phyloP scores from a whole-genome alignment of 2,113 vertebrate genomes.

The Probosciger aterrimus region DNA sequence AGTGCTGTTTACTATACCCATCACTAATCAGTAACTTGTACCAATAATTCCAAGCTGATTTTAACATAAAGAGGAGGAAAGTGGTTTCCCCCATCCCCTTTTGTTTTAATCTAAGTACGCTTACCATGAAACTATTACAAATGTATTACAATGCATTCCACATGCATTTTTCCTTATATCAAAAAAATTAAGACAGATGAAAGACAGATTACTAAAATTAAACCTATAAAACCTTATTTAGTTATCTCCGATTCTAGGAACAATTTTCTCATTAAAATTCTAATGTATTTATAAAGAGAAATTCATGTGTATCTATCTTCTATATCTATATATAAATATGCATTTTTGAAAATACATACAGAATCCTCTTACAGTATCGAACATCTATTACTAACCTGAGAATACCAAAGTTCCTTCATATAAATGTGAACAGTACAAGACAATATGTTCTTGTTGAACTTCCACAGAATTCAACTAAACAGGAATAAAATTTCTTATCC shows the following conservation, averaged over 20 bases:
- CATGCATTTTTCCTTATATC: neutral
- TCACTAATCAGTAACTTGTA: neutral
- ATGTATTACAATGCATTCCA: neutral
- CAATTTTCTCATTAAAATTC: neutral
- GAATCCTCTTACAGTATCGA: neutral
- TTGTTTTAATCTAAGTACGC: neutral
- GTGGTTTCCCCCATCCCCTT: too few species aligned
- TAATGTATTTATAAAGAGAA: neutral
- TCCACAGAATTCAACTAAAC: neutral
- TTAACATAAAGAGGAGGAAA: neutral
- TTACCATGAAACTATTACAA: neutral
- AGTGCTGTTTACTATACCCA: neutral
- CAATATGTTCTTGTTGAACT: neutral
- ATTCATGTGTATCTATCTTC: neutral
- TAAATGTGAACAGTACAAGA: neutral
- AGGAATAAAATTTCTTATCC: neutral
- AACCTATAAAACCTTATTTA: neutral
- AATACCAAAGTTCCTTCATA: neutral
- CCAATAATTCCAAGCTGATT: neutral
- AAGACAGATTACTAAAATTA: neutral
- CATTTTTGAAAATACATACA: neutral
- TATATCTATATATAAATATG: neutral
- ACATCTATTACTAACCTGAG: neutral
- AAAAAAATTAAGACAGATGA: neutral
- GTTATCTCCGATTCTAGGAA: neutral